Evolutionary conservation across 2,797 vertebrate species (phyloP), one percentile per base, ranked within the genome.

Genomic region (Euphonia xanthogaster): DNA sequence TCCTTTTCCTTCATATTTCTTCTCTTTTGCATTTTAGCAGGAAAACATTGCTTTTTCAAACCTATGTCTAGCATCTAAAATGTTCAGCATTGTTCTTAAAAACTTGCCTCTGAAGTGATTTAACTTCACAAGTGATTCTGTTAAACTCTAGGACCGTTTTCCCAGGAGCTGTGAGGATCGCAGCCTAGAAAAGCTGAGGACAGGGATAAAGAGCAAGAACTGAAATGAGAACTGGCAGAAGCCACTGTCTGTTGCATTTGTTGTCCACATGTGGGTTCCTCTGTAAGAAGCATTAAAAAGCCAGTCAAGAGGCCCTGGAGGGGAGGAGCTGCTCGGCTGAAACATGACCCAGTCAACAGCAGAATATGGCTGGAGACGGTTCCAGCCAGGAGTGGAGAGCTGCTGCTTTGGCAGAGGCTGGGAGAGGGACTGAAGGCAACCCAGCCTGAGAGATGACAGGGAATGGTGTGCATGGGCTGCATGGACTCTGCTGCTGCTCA

Each of bases 391-490:
- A 53, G 7, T 18, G 44, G 11, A 40, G 40, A 35, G 16, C 21
- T 53, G 27, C 63, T 57, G 21, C 65, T 61, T 74, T 61, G 47
- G 10, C 30, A 48, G 40, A 48, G 51, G 19, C 24, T 39, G 42
- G 15, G 33, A 76, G 31, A 22, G 31, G 9, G 37, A 12, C 15
- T 2, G 10, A 73, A 78, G 35, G 47, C 23, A 74, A 1, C 45
- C 33, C 33, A 58, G 22, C 20, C 24, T 50, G 37, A 3, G 14
- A 61, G 35, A 40, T 63, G 27, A 15, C 9, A 40, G n/a, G 12
- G 16, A 14, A 1, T 0, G 1, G 14, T 14, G 18, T 61, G 12
- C 18, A 1, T 13, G 48, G 30, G 21, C 55, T 79, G 24, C 0
- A 4, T 9, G n/a, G 48, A 40, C 51, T 45, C 62, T 68, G 30